Evolutionary conservation across 2,113 vertebrate species (phyloP).

Genomic region (Bubo blakistoni): DNA sequence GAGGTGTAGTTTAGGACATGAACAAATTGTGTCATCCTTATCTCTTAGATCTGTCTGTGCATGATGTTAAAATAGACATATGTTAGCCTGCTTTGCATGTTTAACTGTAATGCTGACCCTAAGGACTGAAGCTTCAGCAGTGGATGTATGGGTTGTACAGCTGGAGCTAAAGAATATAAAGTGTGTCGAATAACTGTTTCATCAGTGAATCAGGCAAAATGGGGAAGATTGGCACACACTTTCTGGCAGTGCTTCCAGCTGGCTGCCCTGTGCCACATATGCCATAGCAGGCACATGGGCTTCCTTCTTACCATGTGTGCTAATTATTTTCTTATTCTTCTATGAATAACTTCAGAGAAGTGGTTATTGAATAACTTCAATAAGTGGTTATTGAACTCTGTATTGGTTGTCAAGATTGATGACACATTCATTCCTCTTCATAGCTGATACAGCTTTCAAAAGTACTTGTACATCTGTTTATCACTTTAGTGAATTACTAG

Average conservation of each 20-base stretch:
- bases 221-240: fast-evolving
- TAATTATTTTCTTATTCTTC: background rate
- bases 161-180: background rate
- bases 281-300: background rate
- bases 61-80: background rate
- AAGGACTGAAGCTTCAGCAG: background rate
- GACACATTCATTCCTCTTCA: background rate
- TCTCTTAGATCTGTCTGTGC: background rate
- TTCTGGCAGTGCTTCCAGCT: background rate
- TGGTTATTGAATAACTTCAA: background rate
- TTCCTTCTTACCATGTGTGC: background rate
- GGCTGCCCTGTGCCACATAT: background rate
- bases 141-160: fast-evolving
- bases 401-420: background rate
- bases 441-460: background rate
- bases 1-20: background rate
- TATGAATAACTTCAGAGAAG: background rate
- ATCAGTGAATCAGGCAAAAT: background rate
- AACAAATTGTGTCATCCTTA: background rate
- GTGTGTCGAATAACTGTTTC: background rate
- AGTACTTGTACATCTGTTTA: background rate
- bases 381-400: background rate
- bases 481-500: background rate
- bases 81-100: background rate
- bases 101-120: background rate